phyloP scores from a whole-genome alignment of 2,888 invertebrate genomes.

The Helicoverpa assulta region DNA sequence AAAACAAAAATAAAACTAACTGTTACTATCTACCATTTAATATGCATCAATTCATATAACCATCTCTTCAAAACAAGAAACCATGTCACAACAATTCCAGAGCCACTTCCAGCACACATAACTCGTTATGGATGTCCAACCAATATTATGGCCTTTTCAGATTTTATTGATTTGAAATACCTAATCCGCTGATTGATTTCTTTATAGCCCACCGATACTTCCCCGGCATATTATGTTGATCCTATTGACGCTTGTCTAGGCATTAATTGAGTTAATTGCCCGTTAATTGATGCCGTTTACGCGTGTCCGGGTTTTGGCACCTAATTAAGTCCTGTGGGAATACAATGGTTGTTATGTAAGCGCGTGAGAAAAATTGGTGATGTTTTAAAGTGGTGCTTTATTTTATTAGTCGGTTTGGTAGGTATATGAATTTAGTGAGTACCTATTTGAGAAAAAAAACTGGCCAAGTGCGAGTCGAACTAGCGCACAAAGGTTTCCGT shows the following conservation, averaged over 20 bases:
- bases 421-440: no score
- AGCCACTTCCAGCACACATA: constrained; percentile 70
- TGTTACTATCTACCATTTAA: no score
- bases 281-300: constrained; percentile 85
- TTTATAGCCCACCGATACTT: constrained; percentile 85
- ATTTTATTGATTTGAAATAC: constrained; percentile 90
- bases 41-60: no score
- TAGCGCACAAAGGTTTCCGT: no score
- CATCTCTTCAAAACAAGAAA: no score
- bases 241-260: constrained; percentile 84
- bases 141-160: constrained; percentile 83
- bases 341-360: constrained; percentile 66
- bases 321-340: constrained; percentile 86
- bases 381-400: constrained; percentile 52
- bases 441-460: no score
- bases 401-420: no score
- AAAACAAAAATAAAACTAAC: no score
- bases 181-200: constrained; percentile 90
- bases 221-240: constrained; percentile 80
- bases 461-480: no score
- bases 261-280: constrained; percentile 87
- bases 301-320: constrained; percentile 85
- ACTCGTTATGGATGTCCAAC: constrained; percentile 71
- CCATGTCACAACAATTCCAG: not conserved
- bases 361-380: constrained; percentile 64